Percentiles rank a stretch among this genome's conserved stretches.
These are phyloP conservation scores for Drosophila niveifrons DNA, from an alignment of 2,888 invertebrate genomes.

Conservation along the genomic window DNA sequence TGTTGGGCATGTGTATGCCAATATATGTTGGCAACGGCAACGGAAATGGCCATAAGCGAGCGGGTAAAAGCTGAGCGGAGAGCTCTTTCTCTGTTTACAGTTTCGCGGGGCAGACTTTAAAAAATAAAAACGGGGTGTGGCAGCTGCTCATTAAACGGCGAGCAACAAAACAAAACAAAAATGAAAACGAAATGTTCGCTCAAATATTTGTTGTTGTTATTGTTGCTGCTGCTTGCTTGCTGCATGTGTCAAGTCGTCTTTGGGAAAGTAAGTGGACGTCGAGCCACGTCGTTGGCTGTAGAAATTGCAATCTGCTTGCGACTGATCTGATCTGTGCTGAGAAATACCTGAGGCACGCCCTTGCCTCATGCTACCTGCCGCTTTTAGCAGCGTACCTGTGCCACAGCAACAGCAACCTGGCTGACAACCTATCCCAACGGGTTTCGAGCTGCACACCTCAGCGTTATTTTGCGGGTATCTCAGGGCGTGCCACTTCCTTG, in stretches of 20 bases:
- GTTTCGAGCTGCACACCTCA: constrained; percentile 63
- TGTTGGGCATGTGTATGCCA: constrained; percentile 77
- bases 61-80: constrained; percentile 57
- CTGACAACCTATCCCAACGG: constrained; percentile 78
- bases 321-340: constrained; percentile 42
- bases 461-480: constrained; percentile 29
- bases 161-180: constrained; percentile 33
- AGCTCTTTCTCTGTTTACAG: constrained; percentile 32
- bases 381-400: constrained; percentile 10
- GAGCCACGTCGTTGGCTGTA: constrained; percentile 54
- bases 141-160: constrained; percentile 50
- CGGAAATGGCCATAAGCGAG: constrained; percentile 71
- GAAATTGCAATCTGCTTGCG: constrained; percentile 68
- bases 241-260: constrained; percentile 42
- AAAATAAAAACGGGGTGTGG: constrained; percentile 59
- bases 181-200: constrained; percentile 70
- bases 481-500: constrained; percentile 61
- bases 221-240: neutral
- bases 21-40: constrained; percentile 69
- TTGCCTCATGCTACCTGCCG: constrained; percentile 32
- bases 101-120: constrained; percentile 11
- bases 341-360: constrained; percentile 66
- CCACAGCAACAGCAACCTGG: constrained; percentile 10
- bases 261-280: constrained; percentile 61
- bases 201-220: constrained; percentile 47